Evolutionary conservation across 2,888 invertebrate genomes (phyloP).

Genomic region (Tridacna crocea): DNA sequence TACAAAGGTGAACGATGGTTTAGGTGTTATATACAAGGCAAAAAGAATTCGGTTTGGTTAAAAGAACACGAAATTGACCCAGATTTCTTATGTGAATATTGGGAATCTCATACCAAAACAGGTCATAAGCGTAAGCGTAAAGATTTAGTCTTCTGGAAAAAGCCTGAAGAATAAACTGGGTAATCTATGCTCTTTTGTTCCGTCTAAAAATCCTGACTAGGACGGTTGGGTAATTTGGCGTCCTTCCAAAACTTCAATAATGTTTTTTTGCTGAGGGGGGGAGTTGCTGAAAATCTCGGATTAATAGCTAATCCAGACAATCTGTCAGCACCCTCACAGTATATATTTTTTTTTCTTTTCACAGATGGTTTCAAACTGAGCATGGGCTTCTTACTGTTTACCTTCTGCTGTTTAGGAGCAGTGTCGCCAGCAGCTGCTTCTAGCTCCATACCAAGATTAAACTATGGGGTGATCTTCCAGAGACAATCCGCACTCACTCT

Average conservation of each 20-base stretch:
- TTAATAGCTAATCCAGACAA: neutral
- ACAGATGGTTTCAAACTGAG: conserved; percentile 30
- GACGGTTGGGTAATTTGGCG: conserved; percentile 32
- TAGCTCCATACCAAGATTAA: conserved; percentile 33
- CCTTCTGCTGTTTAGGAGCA: neutral
- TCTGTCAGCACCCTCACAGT: neutral
- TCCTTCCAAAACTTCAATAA: conserved; percentile 28
- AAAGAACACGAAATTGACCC: conserved; percentile 12
- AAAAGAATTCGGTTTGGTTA: conserved; percentile 2
- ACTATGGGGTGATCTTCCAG: conserved; percentile 47
- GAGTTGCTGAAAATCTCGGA: neutral
- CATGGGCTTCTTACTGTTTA: conserved; percentile 10
- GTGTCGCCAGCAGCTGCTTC: neutral
- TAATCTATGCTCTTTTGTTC: neutral
- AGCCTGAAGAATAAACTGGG: neutral
- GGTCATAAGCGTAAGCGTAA: conserved; percentile 12
- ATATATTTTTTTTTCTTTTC: conserved; percentile 8
- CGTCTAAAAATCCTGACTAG: conserved; percentile 17
- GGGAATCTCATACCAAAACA: neutral
- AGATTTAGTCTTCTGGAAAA: conserved; percentile 3
- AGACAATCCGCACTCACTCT: conserved; percentile 15
- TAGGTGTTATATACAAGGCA: conserved; percentile 5
- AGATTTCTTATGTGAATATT: conserved; percentile 1
- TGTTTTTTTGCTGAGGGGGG: neutral
- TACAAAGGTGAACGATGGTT: conserved; percentile 14